Evolutionary conservation across 2,797 vertebrate species (phyloP), one percentile per base, ranked within the genome.

Genomic region (Harpagifer antarcticus): DNA sequence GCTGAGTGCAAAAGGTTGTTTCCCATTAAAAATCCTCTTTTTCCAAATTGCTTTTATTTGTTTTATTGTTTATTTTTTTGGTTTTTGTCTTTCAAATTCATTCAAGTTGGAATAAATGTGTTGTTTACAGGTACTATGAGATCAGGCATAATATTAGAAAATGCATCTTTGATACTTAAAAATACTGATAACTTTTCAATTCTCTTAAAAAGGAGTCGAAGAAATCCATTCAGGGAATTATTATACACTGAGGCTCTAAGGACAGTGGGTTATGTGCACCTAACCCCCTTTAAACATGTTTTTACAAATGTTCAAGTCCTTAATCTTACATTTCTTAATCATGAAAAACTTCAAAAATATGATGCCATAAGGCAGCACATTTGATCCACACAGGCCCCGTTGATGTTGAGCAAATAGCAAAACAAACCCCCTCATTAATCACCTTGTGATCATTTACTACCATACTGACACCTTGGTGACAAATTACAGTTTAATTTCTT

Each of bases 401-500:
- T 71, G n/a, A 42, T 56, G 44, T 42, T 40, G 9, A 17, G 58
- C 60, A 56, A 68, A 1, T 42, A 65, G 43, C 19, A 6, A n/a
- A 69, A 66, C 44, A 64, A 44, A 57, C 19, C 45, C 19, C 45
- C 47, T 73, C 59, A 67, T 79, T 49, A 82, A 52, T 76, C 55
- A 49, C 9, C 9, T 20, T 54, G 56, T 54, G 50, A 66, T 73
- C 56, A 67, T 5, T 19, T 16, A 23, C 50, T 19, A 15, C 54
- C 57, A 48, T 1, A 16, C 8, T 57, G 73, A 78, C 62, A 82
- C 50, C 27, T n/a, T 23, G 9, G 17, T 61, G 60, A 76, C 60
- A 78, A 76, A 78, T 66, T 65, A 76, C 52, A 58, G 17, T 72
- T 71, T 58, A 1, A 55, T 72, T 76, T 68, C 1, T 53, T 74